Evolutionary conservation across 2,888 invertebrate species (phyloP), one percentile per base, ranked within the genome.

Genomic region (Panopea generosa): DNA sequence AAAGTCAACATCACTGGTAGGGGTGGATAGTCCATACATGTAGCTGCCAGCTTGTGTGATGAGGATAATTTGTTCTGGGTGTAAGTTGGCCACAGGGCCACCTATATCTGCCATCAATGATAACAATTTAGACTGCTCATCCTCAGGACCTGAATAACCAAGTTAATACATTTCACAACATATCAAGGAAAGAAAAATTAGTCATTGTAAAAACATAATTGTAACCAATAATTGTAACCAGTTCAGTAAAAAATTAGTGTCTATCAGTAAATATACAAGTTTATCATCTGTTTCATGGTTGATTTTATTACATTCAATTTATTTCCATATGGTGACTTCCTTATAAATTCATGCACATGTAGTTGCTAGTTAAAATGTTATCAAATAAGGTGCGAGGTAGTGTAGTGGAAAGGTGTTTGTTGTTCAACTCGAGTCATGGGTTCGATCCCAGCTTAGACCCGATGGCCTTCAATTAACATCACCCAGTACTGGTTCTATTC

Each of bases 31-130:
- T 14, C 85, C 87, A 76, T 91, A 91, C 87, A 91, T 86, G 61
- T 82, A 85, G 74, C 91, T 91, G 16, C 91, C 91, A 45, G 90
- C 91, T 26, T 82, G 82, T 3, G 90, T 87, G 6, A 90, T 83
- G 77, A 90, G 68, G 29, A 91, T 40, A 14, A 91, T 85, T 50
- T 90, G 86, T n/a, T 84, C 85, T 2, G 90, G 89, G 14, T 73
- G 56, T 65, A 90, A 71, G 6, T 79, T 71, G 29, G 72, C 45
- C 6, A 91, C 84, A 20, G 86, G 87, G 20, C 88, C 89, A 4
- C 90, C 90, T 9, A 91, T 85, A 27, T 82, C 81, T 60, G 80
- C 67, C 89, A 90, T 85, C 60, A 90, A 57, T 20, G 62, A 66
- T 14, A 71, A 4, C 27, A 90, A 77, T 11, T 66, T 76, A 11